A percentile compares a stretch with the other conserved stretches of the same genome.
phyloP scores from a whole-genome alignment of 2,888 invertebrate species.

The Lasioglossum pauxillum region DNA sequence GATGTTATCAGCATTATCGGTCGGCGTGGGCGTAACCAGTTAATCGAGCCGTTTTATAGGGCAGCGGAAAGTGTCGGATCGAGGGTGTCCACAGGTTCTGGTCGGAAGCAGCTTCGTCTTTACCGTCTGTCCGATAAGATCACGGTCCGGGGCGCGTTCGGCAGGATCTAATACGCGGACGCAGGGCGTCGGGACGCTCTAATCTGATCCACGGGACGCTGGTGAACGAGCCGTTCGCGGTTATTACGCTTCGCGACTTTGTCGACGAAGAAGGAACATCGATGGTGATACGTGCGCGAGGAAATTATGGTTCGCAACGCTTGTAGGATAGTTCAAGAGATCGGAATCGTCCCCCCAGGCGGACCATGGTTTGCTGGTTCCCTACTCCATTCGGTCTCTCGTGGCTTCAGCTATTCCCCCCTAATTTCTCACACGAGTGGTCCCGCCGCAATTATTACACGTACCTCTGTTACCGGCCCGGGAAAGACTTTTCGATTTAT shows the following conservation, averaged over 20 bases:
- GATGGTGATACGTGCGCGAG: constrained; percentile 48
- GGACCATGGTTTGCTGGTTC: constrained; percentile 28
- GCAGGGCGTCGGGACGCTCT: constrained; percentile 59
- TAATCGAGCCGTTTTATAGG: constrained; percentile 68
- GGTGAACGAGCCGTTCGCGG: constrained; percentile 74
- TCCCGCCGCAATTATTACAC: constrained; percentile 48
- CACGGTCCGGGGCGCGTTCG: constrained; percentile 56
- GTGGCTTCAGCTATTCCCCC: constrained; percentile 15
- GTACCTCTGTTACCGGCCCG: neutral
- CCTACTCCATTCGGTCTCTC: constrained; percentile 23
- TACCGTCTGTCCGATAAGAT: constrained; percentile 66
- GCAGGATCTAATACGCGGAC: constrained; percentile 73
- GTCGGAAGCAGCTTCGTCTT: constrained; percentile 66
- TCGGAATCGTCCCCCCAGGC: constrained; percentile 77
- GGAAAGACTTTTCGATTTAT: neutral
- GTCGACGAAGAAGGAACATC: constrained; percentile 56
- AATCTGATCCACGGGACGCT: constrained; percentile 77
- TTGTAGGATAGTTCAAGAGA: constrained; percentile 75
- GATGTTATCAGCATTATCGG: constrained; percentile 48
- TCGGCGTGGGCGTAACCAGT: constrained; percentile 57
- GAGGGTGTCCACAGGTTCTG: constrained; percentile 29
- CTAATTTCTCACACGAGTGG: constrained; percentile 55
- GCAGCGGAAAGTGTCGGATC: constrained; percentile 64
- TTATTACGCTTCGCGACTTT: constrained; percentile 73
- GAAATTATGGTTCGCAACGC: constrained; percentile 57